Base-by-base conservation (phyloP, 2,888 invertebrate species). In the Epirrita christyi region DNA sequence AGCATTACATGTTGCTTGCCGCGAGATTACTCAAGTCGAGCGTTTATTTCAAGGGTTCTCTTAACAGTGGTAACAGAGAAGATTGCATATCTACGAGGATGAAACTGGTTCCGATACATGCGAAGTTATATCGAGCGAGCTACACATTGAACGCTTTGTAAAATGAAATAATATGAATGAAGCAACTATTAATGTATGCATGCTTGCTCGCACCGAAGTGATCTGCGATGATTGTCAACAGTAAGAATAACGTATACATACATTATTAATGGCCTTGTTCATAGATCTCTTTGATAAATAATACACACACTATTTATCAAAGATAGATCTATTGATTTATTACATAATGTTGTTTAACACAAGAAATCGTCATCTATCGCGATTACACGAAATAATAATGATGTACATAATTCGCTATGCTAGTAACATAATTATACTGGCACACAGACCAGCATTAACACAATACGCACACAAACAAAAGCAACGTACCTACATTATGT, bases 101-200 rank as follows among this genome's bases (percentile, higher is more conserved):
- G 52, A 21, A 73, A 75, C 73, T 53, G 65, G 70, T 71, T 70
- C 56, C 38, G 55, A 60, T 56, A 62, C 59, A 9, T 32, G 10
- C 32, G 28, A 32, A 32, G 32, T 2, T 32, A 2, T 32, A 2
- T 32, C 32, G 32, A 2, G n/a, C n/a, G n/a, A 32, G 9, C n/a
- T 32, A 32, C 9, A 9, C 29, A 29, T 32, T 29, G 6, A 29
- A 2, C 29, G 6, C 29, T 29, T 9, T 29, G 9, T 29, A 5
- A 29, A 29, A 29, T 29, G 1, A 29, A 29, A 29, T 29, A 29
- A 29, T 29, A 9, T 6, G 29, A 29, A 1, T 29, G 1, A 5
- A 29, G 29, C 9, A 29, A 29, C 9, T 32, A 32, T 32, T 5
- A 7, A 32, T 32, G 9, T 32, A 8, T 21, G 21, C 21, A 21